Percentiles rank a stretch among this genome's conserved stretches.
phyloP scores from a whole-genome alignment of 2,113 vertebrate species.

The Calypte anna region DNA sequence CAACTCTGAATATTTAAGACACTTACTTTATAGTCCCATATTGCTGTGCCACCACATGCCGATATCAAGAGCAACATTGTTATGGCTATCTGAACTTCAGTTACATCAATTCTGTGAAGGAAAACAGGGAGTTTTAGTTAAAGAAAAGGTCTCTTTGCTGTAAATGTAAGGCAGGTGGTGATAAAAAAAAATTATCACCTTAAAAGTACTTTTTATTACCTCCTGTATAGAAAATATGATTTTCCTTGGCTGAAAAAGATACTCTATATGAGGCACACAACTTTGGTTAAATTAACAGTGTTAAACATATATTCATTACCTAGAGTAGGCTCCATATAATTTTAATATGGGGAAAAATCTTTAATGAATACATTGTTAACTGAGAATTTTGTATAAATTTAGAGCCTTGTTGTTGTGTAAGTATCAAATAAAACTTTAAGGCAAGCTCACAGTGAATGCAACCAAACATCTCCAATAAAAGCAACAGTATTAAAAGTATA shows the following conservation, averaged over 20 bases:
- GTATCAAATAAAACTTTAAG: neutral
- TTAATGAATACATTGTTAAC: neutral
- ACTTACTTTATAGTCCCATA: slow-evolving; percentile 90
- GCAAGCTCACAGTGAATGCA: neutral
- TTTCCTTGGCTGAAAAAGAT: neutral
- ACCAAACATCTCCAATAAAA: neutral
- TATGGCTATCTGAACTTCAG: slow-evolving; percentile 93
- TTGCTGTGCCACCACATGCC: slow-evolving; percentile 83
- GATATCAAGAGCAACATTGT: slow-evolving; percentile 87
- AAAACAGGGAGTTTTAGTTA: neutral
- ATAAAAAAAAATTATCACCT: neutral
- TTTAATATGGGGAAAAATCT: neutral
- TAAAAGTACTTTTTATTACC: neutral
- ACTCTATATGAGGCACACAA: neutral
- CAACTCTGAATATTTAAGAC: neutral
- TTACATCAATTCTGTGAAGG: slow-evolving; percentile 88
- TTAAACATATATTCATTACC: neutral
- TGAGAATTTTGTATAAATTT: neutral
- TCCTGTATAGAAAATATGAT: neutral
- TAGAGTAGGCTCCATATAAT: neutral
- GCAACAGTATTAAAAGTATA: neutral
- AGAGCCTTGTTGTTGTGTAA: neutral
- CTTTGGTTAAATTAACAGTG: neutral
- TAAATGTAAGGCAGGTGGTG: neutral
- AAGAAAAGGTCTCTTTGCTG: neutral